phyloP scores from a whole-genome alignment of 2,113 vertebrate species.

The Phyllostomus discolor region DNA sequence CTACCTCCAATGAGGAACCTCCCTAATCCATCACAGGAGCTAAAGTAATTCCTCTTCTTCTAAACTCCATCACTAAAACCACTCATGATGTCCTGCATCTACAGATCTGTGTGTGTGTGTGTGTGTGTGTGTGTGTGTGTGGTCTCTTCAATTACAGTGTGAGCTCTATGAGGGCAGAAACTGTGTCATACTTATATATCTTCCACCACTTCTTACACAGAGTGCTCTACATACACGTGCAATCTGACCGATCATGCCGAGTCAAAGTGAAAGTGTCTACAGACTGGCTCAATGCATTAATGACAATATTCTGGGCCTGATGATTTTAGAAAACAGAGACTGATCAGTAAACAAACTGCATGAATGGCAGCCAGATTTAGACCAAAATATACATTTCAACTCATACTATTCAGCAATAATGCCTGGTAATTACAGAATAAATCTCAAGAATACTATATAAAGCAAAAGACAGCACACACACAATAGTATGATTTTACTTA shows the following conservation, averaged over 20 bases:
- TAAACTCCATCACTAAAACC: not conserved
- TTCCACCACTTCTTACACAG: not conserved
- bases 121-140: not conserved
- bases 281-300: not conserved
- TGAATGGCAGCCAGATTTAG: not conserved
- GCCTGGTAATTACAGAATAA: not conserved
- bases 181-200: not conserved
- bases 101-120: not conserved
- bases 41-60: not conserved
- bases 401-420: not conserved
- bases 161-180: not conserved
- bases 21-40: not conserved
- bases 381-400: not conserved
- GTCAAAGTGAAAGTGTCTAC: not conserved
- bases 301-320: not conserved
- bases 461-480: not conserved
- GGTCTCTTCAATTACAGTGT: not conserved
- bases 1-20: not conserved
- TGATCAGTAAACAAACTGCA: not conserved
- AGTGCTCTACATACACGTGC: not conserved
- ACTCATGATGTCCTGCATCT: not conserved
- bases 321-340: not conserved
- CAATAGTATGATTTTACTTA: not conserved
- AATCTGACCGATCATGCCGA: not conserved
- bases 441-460: not conserved